Base-by-base conservation (phyloP, 2,797 vertebrate genomes). In the Cephalopachus bancanus region DNA sequence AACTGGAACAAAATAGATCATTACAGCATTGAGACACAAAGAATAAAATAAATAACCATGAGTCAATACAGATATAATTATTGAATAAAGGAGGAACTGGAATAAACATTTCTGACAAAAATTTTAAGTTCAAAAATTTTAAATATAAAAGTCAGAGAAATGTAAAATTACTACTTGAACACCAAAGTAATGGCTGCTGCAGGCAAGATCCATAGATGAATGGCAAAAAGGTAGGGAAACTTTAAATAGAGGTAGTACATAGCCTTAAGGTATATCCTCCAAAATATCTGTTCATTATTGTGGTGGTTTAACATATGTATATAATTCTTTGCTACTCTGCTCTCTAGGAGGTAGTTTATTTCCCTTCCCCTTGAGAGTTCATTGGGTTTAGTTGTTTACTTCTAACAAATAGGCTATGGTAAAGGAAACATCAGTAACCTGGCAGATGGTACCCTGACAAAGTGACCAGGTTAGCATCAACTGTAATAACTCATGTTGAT, bases 11-110 rank as follows among this genome's bases (percentile, higher is more conserved):
- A 89, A 64, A 81, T 64, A 79, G 19, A 26, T 44, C 74, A 83
- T n/a, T 69, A 69, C 16, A 67, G 3, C 15, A 89, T 49, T 94
- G 59, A 83, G 93, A 89, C 7, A 65, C n/a, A 92, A 72, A 33
- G 9, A 84, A 76, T 55, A 89, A 96, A 93, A 94, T 74, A 51
- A n/a, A 74, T 87, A 83, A 67, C 5, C 24, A 74, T n/a, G 37
- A 79, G 14, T 91, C 57, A 22, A 24, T 51, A 64, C 24, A 85
- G 28, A 51, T 49, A 57, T 22, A 74, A 64, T 84, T 59, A 53
- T 4, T 80, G 37, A 84, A 24, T 75, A n/a, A 89, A 59, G 78
- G 44, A 67, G 26, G 24, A 74, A 8, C 53, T 14, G 11, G 4
- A 17, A 79, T 5, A 90, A 65, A 75, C 20, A 7, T 64, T 92